Percentiles rank a stretch among this genome's conserved stretches.
phyloP scores from a whole-genome alignment of 37 sponge, comb jelly and placozoan genomes.

The Amphimedon queenslandica region DNA sequence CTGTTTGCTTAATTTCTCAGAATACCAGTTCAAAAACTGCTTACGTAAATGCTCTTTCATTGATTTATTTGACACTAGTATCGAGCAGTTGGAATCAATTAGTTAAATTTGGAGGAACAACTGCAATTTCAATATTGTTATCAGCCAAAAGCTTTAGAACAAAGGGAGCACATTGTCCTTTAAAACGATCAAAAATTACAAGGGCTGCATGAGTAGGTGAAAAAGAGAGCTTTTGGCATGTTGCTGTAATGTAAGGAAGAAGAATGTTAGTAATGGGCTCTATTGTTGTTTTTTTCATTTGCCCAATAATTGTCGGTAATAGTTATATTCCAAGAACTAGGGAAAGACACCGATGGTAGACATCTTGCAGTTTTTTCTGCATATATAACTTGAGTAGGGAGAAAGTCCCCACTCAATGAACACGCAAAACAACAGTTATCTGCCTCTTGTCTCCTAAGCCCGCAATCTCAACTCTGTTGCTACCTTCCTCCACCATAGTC shows the following conservation, averaged over 20 bases:
- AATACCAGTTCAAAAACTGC: constrained; percentile 46
- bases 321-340: constrained; percentile 25
- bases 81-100: constrained; percentile 38
- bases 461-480: constrained; percentile 6
- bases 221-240: constrained; percentile 13
- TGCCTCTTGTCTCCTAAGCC: constrained; percentile 24
- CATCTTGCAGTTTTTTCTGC: constrained; percentile 6
- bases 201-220: constrained; percentile 16
- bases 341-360: constrained; percentile 19
- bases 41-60: constrained; percentile 37
- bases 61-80: too few relatives aligned
- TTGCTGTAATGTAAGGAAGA: constrained; percentile 23
- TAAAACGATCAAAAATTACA: constrained; percentile 40
- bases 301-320: constrained; percentile 53
- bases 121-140: constrained; percentile 6
- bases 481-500: constrained; percentile 13
- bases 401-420: constrained; percentile 4
- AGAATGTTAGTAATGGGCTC: constrained; percentile 29
- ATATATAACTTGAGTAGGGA: constrained; percentile 29
- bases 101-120: constrained; percentile 55
- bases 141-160: background rate
- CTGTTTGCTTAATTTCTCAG: constrained; percentile 30
- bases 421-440: constrained; percentile 19
- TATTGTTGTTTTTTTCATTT: constrained; percentile 26
- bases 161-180: constrained; percentile 15